Evolutionary conservation across 2,113 vertebrate species (phyloP), one percentile per base, ranked within the genome.

Genomic region (Excalfactoria chinensis): DNA sequence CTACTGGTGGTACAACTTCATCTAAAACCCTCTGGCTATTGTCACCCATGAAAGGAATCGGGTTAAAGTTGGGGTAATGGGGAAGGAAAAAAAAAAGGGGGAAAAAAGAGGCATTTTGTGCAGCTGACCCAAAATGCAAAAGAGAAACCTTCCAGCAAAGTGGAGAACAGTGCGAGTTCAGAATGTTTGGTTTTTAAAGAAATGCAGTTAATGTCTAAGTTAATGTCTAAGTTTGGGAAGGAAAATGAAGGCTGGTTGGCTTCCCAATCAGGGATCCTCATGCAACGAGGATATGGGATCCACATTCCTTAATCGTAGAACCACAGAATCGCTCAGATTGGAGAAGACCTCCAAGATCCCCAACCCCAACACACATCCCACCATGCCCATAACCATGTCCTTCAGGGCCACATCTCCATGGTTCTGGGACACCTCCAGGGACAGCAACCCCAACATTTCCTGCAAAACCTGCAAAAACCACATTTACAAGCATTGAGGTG

Each of bases 131-230:
- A 0, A 48, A 77, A n/a, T 32, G 75, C 25, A 34, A 73, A 62
- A 58, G 3, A 28, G 26, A 73, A 94, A 73, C 51, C 41, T 81
- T 91, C 43, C 82, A 62, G 62, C 25, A 14, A 78, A 82, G 63
- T 3, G 23, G 70, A 88, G 84, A 78, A 69, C 86, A 3, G 5
- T 5, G 59, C 72, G 43, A 49, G 76, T 89, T 34, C 37, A 60
- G 80, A 71, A 20, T 20, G 7, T 49, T 32, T 11, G 74, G 68
- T 84, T 93, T 85, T 84, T 79, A 75, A 86, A 40, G 81, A 74
- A 94, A 75, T 0, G 0, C 2, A 51, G 62, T 19, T 64, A 25
- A 72, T 84, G 81, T 69, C 77, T 55, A 48, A 51, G 62, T 19
- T 64, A 25, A 72, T 84, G 81, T 69, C 77, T 55, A 48, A 16